These are phyloP conservation scores for Hyalella azteca DNA, from an alignment of 2,888 invertebrate genomes.

Conservation along the genomic window DNA sequence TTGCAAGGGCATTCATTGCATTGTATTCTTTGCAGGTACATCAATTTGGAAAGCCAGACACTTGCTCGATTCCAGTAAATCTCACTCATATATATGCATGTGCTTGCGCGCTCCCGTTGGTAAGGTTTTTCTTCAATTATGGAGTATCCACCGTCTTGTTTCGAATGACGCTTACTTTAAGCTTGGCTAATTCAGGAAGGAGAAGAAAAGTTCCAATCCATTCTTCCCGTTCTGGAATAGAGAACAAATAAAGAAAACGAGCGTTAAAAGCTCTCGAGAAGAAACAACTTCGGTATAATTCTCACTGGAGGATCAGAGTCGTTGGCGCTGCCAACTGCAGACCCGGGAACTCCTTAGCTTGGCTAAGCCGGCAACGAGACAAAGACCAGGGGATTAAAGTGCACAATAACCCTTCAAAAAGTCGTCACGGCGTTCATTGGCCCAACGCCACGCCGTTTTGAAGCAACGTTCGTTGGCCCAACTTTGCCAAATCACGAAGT, in stretches of 20 bases:
- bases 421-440: slow-evolving; percentile 13
- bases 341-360: background rate
- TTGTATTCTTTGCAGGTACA: too few species aligned
- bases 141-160: too few species aligned
- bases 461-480: background rate
- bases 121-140: too few species aligned
- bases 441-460: background rate
- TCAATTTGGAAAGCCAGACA: too few species aligned
- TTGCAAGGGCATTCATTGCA: too few species aligned
- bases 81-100: too few species aligned
- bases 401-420: slow-evolving; percentile 10
- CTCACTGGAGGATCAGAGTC: background rate
- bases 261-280: background rate
- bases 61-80: too few species aligned
- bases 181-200: too few species aligned
- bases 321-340: background rate
- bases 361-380: background rate
- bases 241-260: background rate
- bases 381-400: slow-evolving; percentile 5
- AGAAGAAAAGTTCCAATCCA: too few species aligned
- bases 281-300: background rate
- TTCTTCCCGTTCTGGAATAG: too few species aligned
- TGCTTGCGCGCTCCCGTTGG: too few species aligned
- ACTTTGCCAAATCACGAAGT: background rate
- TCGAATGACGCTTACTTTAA: too few species aligned